Percentiles rank a stretch among this genome's conserved stretches.
These are phyloP conservation scores for Hapalemur alaotrensis DNA, from an alignment of 2,797 vertebrate species.

Conservation along the genomic window DNA sequence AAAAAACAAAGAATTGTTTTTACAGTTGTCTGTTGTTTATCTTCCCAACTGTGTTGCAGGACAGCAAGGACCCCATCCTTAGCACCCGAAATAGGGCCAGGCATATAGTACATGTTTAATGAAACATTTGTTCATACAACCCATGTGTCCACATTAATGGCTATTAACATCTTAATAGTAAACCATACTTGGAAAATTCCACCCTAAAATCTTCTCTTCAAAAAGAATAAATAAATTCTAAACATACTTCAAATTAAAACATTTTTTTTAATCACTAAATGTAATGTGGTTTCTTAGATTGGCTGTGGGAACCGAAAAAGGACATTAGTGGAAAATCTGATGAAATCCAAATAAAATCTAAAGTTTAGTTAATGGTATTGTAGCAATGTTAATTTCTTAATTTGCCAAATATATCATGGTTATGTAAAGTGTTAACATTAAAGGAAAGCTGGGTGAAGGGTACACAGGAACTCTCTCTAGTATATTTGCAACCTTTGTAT, in stretches of 20 bases:
- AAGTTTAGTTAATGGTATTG: not conserved
- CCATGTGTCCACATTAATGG: not conserved
- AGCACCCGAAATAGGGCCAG: not conserved
- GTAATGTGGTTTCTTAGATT: not conserved
- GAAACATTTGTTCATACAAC: not conserved
- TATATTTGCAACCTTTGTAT: no score
- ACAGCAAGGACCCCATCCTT: not conserved
- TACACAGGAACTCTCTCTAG: no score
- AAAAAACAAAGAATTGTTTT: not conserved
- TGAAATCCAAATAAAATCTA: not conserved
- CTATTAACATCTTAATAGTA: not conserved
- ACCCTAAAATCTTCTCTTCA: not conserved
- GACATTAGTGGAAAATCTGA: not conserved
- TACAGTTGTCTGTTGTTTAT: not conserved
- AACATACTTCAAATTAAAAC: not conserved
- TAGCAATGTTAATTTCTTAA: not conserved
- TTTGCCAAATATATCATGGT: not conserved
- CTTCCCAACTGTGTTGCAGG: not conserved
- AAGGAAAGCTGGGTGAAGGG: no score
- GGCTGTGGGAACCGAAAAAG: not conserved
- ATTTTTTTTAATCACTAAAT: not conserved
- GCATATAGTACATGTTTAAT: not conserved
- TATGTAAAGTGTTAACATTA: no score
- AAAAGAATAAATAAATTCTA: not conserved
- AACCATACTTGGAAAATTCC: not conserved